Base-by-base conservation (phyloP, 2,888 invertebrate genomes). In the Melieria omissa region DNA sequence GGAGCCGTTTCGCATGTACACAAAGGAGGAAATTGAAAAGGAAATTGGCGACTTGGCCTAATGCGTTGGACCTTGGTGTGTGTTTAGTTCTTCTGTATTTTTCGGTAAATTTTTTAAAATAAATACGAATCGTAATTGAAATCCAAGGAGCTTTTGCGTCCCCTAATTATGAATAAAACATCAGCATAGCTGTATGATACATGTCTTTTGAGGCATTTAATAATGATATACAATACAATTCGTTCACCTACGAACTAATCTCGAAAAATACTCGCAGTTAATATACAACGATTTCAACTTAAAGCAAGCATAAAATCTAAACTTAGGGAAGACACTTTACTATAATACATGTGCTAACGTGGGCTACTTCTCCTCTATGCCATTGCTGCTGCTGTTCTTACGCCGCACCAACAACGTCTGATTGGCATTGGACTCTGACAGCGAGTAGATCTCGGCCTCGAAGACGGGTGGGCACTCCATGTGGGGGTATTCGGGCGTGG, bases 1-100 rank as follows among this genome's bases (percentile, higher is more conserved):
- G 42, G 91, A 90, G 41, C 89, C 93, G 80, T 98, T 97, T 88
- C 94, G 96, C 80, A 96, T 98, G 95, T 95, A 93, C 83, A 89
- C 92, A 4, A 93, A 96, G 87, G 95, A 95, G 75, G 95, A 98
- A 85, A 92, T 98, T 0, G 96, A 97, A 81, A 93, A 93, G 89
- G 93, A 96, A 86, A 96, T 97, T 87, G 90, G 90, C 83, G 91
- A 92, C 77, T 90, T 93, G 86, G 91, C 91, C 85, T 93, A 89
- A 89, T 77, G 29, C 41, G 42, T 58, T 12, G 52, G 9, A 7
- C 7, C 29, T 29, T 29, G 29, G 29, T 29, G 29, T 29, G 29
- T 29, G 29, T 3, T 29, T 29, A 29, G 29, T 29, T 29, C 2
- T 29, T 29, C 29, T 29, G 29, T 29, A 29, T 29, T 29, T 64